Conservation (phyloP, 2,888 invertebrate species). For the Chrysolina haemoptera region DNA sequence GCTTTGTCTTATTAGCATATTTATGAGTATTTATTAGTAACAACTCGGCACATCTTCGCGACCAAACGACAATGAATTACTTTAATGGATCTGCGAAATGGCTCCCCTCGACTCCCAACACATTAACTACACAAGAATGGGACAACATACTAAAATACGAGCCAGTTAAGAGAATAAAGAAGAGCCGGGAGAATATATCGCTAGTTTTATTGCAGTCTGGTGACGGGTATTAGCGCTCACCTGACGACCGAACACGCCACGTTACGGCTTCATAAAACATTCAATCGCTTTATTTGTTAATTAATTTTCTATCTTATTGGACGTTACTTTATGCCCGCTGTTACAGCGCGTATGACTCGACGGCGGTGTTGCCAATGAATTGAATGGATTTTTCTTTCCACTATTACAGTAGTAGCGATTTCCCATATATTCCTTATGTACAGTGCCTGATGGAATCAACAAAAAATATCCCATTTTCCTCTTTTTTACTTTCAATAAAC, state of each 20-base stretch:
- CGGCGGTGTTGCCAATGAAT: neutral
- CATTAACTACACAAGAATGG: slow-evolving; percentile 69
- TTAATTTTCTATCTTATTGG: slow-evolving; percentile 67
- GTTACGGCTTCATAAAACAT: slow-evolving; percentile 65
- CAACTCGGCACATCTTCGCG: slow-evolving; percentile 52
- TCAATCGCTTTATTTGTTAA: slow-evolving; percentile 68
- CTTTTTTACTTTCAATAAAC: too few species aligned
- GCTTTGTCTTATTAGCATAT: slow-evolving; percentile 57
- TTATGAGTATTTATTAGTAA: slow-evolving; percentile 54
- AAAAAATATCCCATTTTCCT: too few species aligned
- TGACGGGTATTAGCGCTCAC: slow-evolving; percentile 68
- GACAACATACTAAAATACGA: slow-evolving; percentile 68
- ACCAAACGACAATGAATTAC: slow-evolving; percentile 64
- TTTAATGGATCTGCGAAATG: slow-evolving; percentile 65
- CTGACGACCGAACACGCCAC: slow-evolving; percentile 65
- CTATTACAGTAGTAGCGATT: too few species aligned
- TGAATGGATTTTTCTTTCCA: too few species aligned
- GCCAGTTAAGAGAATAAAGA: slow-evolving; percentile 69
- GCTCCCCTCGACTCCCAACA: slow-evolving; percentile 66
- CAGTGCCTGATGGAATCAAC: too few species aligned
- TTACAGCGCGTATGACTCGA: slow-evolving; percentile 37
- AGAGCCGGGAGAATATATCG: slow-evolving; percentile 66
- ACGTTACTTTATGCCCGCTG: slow-evolving; percentile 48
- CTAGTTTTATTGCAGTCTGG: slow-evolving; percentile 67
- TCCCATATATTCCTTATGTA: too few species aligned